Base-by-base conservation (phyloP, 2,797 vertebrate species). In the Allobates femoralis region DNA sequence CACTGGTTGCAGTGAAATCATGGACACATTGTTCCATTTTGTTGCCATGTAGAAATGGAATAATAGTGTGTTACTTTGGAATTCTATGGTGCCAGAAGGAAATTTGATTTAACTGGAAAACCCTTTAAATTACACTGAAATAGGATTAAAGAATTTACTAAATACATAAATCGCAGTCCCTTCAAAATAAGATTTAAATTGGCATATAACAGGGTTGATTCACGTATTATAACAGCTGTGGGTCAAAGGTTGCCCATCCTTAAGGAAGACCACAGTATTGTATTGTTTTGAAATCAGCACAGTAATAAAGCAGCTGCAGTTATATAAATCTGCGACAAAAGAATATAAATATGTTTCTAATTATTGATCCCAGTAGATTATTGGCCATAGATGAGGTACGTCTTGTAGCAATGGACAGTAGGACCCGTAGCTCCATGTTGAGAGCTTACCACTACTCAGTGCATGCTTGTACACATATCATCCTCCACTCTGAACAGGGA, bases 401-500 rank as follows among this genome's bases (percentile, higher is more conserved):
- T 21, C 50, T 16, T 53, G 41, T 51, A 37, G 16, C 21, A 71
- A 23, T 23, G 74, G 53, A 19, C 3, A 23, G 51, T 32, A 21
- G 51, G 28, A 55, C 51, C 34, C 1, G 46, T 51, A 26, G 15
- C 41, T 37, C 23, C 23, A 34, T 56, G 21, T 62, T 10, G 14
- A 28, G 26, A 46, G 32, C 12, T 46, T 81, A 64, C 50, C n/a
- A 62, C 23, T 56, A 46, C 62, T 78, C 53, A 83, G 55, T 64
- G 62, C 71, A 77, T 79, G 30, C 23, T 53, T 83, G 50, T 50
- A 51, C 56, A 86, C 58, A 76, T 79, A 81, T 18, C 85, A 78
- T 64, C 66, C 46, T 86, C 85, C 62, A 30, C 77, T 80, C 78
- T 64, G 64, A 26, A 82, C 90, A 94, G 94, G 94, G 93, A 86